Evolutionary conservation across 2,797 vertebrate species (phyloP).

Genomic region (Tinamus major): DNA sequence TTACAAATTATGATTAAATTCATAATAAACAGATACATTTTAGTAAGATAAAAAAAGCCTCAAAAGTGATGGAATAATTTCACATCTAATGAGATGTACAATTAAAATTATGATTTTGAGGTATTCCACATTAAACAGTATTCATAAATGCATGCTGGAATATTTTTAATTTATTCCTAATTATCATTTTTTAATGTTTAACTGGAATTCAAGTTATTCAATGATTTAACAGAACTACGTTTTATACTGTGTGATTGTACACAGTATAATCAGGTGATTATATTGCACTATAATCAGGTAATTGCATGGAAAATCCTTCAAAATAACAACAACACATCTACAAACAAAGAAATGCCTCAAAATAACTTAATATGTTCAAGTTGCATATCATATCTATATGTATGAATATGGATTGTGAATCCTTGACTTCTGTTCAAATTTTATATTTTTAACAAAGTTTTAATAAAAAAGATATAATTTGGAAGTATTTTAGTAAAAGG

Average conservation of each 20-base stretch:
- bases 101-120: slow-evolving; percentile 17
- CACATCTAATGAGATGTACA: slow-evolving; percentile 7
- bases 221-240: background rate
- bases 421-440: background rate
- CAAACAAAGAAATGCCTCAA: background rate
- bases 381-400: background rate
- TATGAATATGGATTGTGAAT: background rate
- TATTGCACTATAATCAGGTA: background rate
- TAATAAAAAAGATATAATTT: background rate
- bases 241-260: background rate
- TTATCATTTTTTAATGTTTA: slow-evolving; percentile 55
- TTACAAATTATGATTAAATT: slow-evolving; percentile 7
- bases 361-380: background rate
- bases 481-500: background rate
- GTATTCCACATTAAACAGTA: background rate
- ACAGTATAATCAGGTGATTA: background rate
- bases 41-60: slow-evolving; percentile 16
- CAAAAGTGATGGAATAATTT: slow-evolving; percentile 29
- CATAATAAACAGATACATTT: background rate
- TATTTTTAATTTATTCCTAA: slow-evolving; percentile 51
- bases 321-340: background rate
- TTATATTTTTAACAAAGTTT: background rate
- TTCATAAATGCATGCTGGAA: slow-evolving; percentile 26
- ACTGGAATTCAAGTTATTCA: slow-evolving; percentile 36
- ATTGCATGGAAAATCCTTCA: background rate